These are phyloP conservation scores for Argyresthia goedartella DNA, from an alignment of 2,888 invertebrate species.

Conservation along the genomic window DNA sequence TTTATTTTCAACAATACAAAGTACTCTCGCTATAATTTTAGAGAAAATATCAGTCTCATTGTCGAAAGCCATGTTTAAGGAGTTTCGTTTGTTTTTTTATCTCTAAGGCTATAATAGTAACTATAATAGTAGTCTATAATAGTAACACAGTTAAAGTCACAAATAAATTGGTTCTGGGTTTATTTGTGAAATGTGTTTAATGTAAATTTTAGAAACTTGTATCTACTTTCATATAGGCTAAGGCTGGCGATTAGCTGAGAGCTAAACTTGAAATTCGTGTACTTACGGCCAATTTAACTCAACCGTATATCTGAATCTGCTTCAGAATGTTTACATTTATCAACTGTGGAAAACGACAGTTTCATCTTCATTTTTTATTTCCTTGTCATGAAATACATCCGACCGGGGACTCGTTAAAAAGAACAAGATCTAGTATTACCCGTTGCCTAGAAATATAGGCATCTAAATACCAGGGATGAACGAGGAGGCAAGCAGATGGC, in stretches of 20 bases:
- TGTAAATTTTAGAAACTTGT: too few species aligned
- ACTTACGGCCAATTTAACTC: neutral
- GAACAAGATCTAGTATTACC: conserved; percentile 53
- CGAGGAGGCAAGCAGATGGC: neutral
- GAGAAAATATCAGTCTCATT: neutral
- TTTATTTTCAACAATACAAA: conserved; percentile 52
- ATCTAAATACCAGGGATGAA: neutral
- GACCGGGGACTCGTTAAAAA: conserved; percentile 53
- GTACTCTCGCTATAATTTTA: neutral
- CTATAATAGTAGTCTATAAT: neutral
- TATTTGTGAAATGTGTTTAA: neutral
- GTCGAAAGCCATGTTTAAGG: neutral
- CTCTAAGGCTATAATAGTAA: neutral
- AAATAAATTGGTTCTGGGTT: neutral
- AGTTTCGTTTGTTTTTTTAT: neutral
- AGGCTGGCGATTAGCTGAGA: neutral
- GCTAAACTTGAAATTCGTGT: neutral
- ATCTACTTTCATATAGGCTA: too few species aligned
- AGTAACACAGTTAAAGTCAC: neutral
- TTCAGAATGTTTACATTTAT: neutral
- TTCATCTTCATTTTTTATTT: conserved; percentile 30
- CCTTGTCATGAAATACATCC: conserved; percentile 42
- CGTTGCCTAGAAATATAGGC: neutral
- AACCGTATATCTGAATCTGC: neutral
- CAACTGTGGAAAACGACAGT: neutral